phyloP scores from a whole-genome alignment of 2,888 invertebrate genomes.

The Agonum fuliginosum region DNA sequence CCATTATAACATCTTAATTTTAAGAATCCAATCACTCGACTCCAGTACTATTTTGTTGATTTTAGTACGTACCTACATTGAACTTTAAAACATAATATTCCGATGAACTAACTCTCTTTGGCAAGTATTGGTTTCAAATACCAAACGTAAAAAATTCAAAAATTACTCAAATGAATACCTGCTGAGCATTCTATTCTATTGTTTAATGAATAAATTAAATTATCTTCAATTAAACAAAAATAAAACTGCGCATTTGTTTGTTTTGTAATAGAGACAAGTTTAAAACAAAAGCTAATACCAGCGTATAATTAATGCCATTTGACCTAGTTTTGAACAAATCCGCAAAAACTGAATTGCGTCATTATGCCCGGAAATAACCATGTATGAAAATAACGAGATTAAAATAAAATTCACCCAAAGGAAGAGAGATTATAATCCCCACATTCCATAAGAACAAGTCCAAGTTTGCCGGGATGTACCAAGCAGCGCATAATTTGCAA shows the following conservation, averaged over 20 bases:
- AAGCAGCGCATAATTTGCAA: conserved; percentile 51
- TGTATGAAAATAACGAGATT: conserved; percentile 48
- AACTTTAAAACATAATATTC: too few relatives aligned
- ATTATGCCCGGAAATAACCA: conserved; percentile 23
- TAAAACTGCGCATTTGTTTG: neutral
- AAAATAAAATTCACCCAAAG: conserved; percentile 40
- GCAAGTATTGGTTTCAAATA: too few relatives aligned
- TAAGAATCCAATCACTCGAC: too few relatives aligned
- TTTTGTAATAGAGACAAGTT: neutral
- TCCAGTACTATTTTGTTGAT: too few relatives aligned
- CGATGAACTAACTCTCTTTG: too few relatives aligned
- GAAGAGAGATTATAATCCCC: conserved; percentile 17
- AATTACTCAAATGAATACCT: too few relatives aligned
- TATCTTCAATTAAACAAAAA: neutral
- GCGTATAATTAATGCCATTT: conserved; percentile 2
- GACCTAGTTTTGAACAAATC: conserved; percentile 20
- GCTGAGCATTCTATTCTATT: neutral
- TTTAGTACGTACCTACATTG: too few relatives aligned
- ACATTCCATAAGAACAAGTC: conserved; percentile 10
- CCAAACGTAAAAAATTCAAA: too few relatives aligned
- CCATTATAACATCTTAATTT: too few relatives aligned
- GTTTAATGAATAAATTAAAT: neutral
- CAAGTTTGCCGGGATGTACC: conserved; percentile 31
- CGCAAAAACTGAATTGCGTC: conserved; percentile 12
- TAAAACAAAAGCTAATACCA: conserved; percentile 2